Base-by-base conservation (phyloP, 2,113 vertebrate genomes). In the Willisornis vidua region DNA sequence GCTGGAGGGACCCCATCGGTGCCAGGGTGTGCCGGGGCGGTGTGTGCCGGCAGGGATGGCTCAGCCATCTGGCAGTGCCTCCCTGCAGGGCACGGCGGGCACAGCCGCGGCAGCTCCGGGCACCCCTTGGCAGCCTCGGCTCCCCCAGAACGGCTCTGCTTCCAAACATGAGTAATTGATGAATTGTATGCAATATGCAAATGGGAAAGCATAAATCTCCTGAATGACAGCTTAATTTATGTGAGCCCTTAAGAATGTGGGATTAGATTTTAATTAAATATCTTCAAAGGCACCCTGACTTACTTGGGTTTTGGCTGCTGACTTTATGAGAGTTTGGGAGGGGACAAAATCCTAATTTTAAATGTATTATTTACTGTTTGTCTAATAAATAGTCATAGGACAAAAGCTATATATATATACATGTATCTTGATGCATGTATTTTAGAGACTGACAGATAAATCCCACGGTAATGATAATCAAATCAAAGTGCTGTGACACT, bases 251-350 rank as follows among this genome's bases (percentile, higher is more conserved):
- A 98, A 98, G 98, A 98, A 98, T 98, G 98, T 97, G 96, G 98
- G 98, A 98, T 99, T 99, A 98, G 98, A 98, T 98, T 98, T 98
- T 99, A 99, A 99, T 99, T 98, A 98, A 98, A 98, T 98, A 98
- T 98, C 98, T 98, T 98, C 98, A 98, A 98, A 98, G 98, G 98
- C 98, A 98, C 98, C 98, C 98, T 98, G 98, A 98, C 97, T 98
- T 98, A 93, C 93, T 98, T 92, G 59, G 89, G 57, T 96, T 98
- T 97, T 94, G 97, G 96, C 96, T 97, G 67, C 93, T 94, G 83
- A 97, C 89, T 97, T 97, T 94, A 87, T 14, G 58, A 46, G 94
- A 95, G 80, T 93, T 89, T 68, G 81, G 73, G 63, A 85, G 52
- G 72, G 58, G 65, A 91, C 81, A 96, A 93, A 96, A 93, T 93